Evolutionary conservation across 2,113 vertebrate species (phyloP).

Genomic region (Asarcornis scutulata): DNA sequence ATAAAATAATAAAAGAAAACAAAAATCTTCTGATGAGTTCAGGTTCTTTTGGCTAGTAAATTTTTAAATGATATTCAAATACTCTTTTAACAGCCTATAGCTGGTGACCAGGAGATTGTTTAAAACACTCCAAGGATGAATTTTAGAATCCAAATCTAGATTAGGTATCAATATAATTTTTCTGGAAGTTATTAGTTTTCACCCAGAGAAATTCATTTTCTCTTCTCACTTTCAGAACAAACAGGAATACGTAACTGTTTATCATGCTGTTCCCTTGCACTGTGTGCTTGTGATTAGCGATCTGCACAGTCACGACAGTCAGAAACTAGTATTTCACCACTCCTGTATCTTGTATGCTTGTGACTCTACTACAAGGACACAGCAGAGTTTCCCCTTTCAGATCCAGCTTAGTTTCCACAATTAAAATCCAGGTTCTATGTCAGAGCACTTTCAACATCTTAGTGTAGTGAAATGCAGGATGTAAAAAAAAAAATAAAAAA

Average conservation of each 20-base stretch:
- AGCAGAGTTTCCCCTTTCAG: background rate
- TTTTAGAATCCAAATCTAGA: background rate
- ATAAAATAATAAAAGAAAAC: too few relatives aligned
- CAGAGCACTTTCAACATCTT: background rate
- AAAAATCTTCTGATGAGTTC: too few relatives aligned
- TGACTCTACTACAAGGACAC: too few relatives aligned
- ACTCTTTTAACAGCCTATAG: too few relatives aligned
- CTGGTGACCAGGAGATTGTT: too few relatives aligned
- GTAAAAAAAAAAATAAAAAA: background rate
- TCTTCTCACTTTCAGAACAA: background rate
- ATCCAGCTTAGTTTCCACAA: background rate
- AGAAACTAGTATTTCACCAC: background rate
- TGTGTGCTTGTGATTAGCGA: background rate
- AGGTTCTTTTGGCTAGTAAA: too few relatives aligned
- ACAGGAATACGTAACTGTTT: background rate
- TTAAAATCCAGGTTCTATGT: background rate
- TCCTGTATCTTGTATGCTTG: fast-evolving
- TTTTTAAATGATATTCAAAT: too few relatives aligned
- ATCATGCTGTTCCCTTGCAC: background rate
- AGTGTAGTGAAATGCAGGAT: background rate
- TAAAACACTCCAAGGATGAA: background rate
- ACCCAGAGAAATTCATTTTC: background rate
- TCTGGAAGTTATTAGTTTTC: background rate
- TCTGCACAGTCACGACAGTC: background rate
- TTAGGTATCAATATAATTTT: background rate